Conservation (phyloP, 2,888 invertebrate species). For the Drosophila affinis region DNA sequence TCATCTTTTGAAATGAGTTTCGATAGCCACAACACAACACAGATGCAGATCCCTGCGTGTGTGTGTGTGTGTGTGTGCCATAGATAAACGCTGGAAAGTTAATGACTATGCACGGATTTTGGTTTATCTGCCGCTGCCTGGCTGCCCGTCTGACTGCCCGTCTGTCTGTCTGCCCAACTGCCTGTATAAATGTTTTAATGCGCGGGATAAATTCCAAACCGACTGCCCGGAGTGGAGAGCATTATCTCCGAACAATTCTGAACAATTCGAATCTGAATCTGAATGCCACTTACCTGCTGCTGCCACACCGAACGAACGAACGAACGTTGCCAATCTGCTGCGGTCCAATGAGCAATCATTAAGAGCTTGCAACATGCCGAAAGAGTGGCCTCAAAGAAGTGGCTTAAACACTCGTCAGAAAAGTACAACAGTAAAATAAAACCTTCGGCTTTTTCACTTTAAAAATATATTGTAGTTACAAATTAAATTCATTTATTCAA, state of each 20-base stretch:
- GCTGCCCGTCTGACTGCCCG: not conserved
- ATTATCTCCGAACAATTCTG: slow-evolving; percentile 21
- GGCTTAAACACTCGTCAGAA: not conserved
- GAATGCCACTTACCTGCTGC: slow-evolving; percentile 22
- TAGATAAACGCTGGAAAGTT: slow-evolving; percentile 33
- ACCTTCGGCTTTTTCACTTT: too few relatives aligned
- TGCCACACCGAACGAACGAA: slow-evolving; percentile 9
- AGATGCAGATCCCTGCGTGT: slow-evolving; percentile 1
- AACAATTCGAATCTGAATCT: slow-evolving; percentile 14
- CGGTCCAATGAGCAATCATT: slow-evolving; percentile 7
- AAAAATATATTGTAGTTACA: too few relatives aligned
- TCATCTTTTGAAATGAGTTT: slow-evolving; percentile 51
- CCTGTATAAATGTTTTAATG: slow-evolving; percentile 28
- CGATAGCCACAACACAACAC: slow-evolving; percentile 7
- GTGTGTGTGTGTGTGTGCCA: slow-evolving; percentile 11
- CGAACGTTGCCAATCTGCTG: slow-evolving; percentile 14
- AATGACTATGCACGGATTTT: slow-evolving; percentile 55
- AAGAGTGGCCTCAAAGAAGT: not conserved
- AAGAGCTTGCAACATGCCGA: not conserved
- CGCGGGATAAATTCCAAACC: slow-evolving; percentile 15
- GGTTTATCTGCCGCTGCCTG: slow-evolving; percentile 1
- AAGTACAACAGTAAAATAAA: too few relatives aligned
- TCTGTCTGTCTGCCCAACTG: not conserved
- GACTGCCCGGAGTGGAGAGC: slow-evolving; percentile 13
- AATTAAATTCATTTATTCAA: too few relatives aligned